Base-by-base conservation (phyloP, 2,113 vertebrate genomes). In the Ardeotis arabs region DNA sequence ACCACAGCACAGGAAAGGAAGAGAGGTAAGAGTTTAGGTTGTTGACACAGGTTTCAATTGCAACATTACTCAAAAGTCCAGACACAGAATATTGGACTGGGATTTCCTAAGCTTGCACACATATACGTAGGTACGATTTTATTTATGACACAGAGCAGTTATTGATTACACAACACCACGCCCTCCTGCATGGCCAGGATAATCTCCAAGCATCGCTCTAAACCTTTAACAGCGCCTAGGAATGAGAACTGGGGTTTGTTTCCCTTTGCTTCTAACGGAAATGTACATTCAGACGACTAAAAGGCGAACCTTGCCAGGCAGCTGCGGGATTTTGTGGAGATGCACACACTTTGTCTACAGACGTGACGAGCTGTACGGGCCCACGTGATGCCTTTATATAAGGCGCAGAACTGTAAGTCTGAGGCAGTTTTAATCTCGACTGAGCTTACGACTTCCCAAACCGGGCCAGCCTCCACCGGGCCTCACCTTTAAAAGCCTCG, bases 401-500 rank as follows among this genome's bases (percentile, higher is more conserved):
- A 55, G 35, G 66, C 0, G 8, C 45, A 72, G 16, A 33, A 19
- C 21, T 8, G n/a, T 4, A 27, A 24, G 8, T 9, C 18, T 22
- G n/a, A 35, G 52, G 59, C 39, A 16, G 39, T 44, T 44, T 44
- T 44, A 44, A 44, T 44, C 14, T 16, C 41, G 41, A 15, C 41
- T 14, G 41, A 44, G 41, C 6, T 44, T 3, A 9, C 2, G 9
- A 6, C 37, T 33, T 5, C 4, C 4, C 10, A 20, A 4, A 5
- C 8, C 11, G 11, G 50, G 25, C 25, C 25, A 3, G n/a, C 12
- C 55, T 13, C 35, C 69, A 41, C 41, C 41, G 41, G 14, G 1
- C n/a, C 90, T 74, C 91, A 99, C 99, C 99, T 99, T 99, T 99
- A 93, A 99, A 99, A 49, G 99, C 99, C 37, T 99, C 99, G 10